Conservation (phyloP, 2,797 vertebrate genomes). For the Leptatherina wallacei region DNA sequence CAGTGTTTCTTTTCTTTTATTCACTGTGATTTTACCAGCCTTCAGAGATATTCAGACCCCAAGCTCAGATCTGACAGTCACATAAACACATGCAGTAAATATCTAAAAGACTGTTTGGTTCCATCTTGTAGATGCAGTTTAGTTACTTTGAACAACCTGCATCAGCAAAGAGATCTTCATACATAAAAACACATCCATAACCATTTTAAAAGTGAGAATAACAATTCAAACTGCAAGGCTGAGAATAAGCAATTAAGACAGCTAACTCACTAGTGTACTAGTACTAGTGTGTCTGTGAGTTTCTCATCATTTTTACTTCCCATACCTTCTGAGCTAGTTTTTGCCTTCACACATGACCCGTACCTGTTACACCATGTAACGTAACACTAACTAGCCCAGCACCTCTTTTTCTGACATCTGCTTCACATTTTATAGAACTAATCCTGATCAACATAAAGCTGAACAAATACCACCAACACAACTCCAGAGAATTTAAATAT, state of each 20-base stretch:
- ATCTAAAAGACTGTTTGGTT: background rate
- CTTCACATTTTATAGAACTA: background rate
- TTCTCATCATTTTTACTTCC: too few relatives aligned
- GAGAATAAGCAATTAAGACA: background rate
- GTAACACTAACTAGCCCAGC: conserved; percentile 7
- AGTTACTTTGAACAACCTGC: background rate
- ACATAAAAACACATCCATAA: background rate
- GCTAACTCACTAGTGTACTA: too few relatives aligned
- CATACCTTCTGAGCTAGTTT: too few relatives aligned
- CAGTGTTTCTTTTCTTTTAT: conserved; percentile 18
- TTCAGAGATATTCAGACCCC: background rate
- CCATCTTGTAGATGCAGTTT: background rate
- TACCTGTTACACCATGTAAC: background rate
- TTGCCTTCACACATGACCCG: too few relatives aligned
- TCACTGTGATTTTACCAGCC: conserved; percentile 24
- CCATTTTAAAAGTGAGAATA: background rate
- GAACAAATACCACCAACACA: background rate
- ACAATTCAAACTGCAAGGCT: background rate
- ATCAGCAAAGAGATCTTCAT: background rate
- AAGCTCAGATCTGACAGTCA: background rate
- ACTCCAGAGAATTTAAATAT: background rate
- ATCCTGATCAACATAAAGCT: background rate
- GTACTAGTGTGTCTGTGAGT: too few relatives aligned
- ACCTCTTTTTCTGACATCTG: conserved; percentile 4
- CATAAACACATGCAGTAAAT: background rate